phyloP scores from a whole-genome alignment of 2,888 invertebrate species.

The Escarpia spicata region DNA sequence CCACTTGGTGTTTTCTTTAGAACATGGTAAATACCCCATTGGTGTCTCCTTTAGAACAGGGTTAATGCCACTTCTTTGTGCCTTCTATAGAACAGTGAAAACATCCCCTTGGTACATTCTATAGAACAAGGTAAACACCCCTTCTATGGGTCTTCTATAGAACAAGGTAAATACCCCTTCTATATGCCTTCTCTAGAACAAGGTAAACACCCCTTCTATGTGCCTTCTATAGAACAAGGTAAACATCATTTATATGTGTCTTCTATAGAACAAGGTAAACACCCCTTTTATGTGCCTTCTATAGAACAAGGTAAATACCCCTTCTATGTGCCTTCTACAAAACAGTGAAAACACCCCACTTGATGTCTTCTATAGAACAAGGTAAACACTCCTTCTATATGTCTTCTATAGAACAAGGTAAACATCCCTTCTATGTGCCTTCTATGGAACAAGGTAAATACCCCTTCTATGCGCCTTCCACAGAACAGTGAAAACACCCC shows the following conservation, averaged over 20 bases:
- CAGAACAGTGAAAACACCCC: slow-evolving; percentile 29
- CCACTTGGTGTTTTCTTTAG: neutral
- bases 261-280: neutral
- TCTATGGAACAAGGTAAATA: neutral
- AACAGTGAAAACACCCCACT: slow-evolving; percentile 28
- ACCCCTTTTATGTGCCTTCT: neutral
- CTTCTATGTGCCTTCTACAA: too few species aligned
- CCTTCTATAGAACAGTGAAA: too few species aligned
- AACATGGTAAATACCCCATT: too few species aligned
- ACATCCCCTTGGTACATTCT: too few species aligned
- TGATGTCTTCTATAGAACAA: neutral
- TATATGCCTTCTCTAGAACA: too few species aligned
- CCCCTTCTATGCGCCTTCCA: neutral
- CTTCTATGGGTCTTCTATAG: neutral
- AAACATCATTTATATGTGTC: neutral
- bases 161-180: neutral
- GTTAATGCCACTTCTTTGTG: too few species aligned
- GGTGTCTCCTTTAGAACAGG: neutral
- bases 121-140: too few species aligned
- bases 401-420: slow-evolving; percentile 34
- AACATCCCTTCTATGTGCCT: neutral
- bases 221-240: slow-evolving; percentile 35
- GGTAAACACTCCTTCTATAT: neutral
- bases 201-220: neutral
- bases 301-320: neutral